Conservation (phyloP, 2,797 vertebrate species). For the Buphagus erythrorhynchus region DNA sequence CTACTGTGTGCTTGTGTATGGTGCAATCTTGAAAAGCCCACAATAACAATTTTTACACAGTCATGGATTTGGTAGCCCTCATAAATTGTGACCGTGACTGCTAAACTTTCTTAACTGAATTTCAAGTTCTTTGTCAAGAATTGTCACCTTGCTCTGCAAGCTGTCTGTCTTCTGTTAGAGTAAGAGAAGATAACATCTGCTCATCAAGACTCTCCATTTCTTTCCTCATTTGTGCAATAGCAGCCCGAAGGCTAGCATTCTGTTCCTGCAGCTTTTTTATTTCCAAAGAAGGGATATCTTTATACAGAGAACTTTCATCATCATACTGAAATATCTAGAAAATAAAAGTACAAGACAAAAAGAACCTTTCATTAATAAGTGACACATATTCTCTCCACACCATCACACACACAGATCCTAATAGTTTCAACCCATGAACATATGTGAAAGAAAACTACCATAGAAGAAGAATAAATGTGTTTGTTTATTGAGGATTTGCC, state of each 20-base stretch:
- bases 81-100: fast-evolving
- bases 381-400: background rate
- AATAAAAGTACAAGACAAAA: background rate
- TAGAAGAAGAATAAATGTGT: background rate
- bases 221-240: conserved; percentile 87
- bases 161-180: background rate
- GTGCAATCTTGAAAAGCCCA: background rate
- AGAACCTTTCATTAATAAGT: background rate
- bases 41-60: background rate
- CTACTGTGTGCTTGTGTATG: background rate
- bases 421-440: background rate
- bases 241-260: conserved; percentile 80
- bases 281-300: conserved; percentile 69
- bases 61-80: background rate
- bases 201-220: conserved; percentile 86
- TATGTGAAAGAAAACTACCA: background rate
- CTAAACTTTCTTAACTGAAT: background rate
- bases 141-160: background rate
- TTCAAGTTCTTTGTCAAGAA: background rate
- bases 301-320: background rate
- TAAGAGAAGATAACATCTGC: background rate
- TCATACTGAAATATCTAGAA: conserved; percentile 26
- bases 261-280: conserved; percentile 83
- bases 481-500: background rate
- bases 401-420: background rate